A percentile compares a stretch with the other conserved stretches of the same genome.
Evolutionary conservation across 2,888 invertebrate species (phyloP).

Genomic region (Monopis laevigella): DNA sequence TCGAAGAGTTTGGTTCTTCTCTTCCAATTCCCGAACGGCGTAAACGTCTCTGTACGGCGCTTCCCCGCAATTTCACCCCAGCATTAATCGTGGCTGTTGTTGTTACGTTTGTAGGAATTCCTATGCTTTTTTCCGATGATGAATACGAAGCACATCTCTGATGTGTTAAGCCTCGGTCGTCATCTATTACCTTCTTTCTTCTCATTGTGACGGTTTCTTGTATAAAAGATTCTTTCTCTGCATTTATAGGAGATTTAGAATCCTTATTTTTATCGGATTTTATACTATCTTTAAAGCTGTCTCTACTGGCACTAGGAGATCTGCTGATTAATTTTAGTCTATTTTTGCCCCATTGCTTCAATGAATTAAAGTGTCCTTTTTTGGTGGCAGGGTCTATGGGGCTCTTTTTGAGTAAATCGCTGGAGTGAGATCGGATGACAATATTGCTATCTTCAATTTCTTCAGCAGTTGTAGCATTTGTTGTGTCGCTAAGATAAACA

Average conservation of each 20-base stretch:
- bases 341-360: conserved; percentile 87
- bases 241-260: conserved; percentile 41
- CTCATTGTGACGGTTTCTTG: conserved; percentile 75
- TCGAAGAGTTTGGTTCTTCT: conserved; percentile 88
- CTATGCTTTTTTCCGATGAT: conserved; percentile 77
- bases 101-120: conserved; percentile 60
- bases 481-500: conserved; percentile 65
- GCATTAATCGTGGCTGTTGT: conserved; percentile 64
- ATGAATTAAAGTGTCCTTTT: conserved; percentile 78
- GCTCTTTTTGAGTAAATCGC: conserved; percentile 78
- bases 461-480: conserved; percentile 62
- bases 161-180: conserved; percentile 73
- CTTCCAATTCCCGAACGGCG: conserved; percentile 73
- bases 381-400: conserved; percentile 64
- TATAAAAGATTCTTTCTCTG: conserved; percentile 69
- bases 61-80: conserved; percentile 80
- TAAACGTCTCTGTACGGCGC: conserved; percentile 75
- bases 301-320: conserved; percentile 66
- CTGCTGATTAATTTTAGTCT: conserved; percentile 78
- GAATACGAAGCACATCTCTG: conserved; percentile 83
- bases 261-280: conserved; percentile 50
- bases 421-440: conserved; percentile 76
- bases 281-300: conserved; percentile 47
- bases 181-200: conserved; percentile 67
- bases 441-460: conserved; percentile 58